Percentiles rank a stretch among this genome's conserved stretches.
Conservation (phyloP, 2,888 invertebrate genomes). For the Trachelus stipa region DNA sequence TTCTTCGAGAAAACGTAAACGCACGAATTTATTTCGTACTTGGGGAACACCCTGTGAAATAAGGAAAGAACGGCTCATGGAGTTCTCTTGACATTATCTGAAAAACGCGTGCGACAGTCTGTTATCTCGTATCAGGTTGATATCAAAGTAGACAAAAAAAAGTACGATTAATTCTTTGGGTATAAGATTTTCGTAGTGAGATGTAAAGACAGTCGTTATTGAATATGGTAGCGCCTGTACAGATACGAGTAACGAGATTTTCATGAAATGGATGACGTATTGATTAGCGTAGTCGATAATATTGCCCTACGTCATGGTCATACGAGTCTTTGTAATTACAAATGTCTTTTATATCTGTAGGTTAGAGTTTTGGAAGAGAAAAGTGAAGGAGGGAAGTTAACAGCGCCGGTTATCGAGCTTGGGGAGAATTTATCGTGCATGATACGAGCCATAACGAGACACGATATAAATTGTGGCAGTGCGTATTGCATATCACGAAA, state of each 20-base stretch:
- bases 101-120: background rate
- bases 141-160: background rate
- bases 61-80: background rate
- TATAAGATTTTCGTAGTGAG: background rate
- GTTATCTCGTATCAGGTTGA: constrained; percentile 5
- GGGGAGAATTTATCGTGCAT: too few relatives aligned
- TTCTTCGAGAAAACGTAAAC: too few relatives aligned
- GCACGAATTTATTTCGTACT: background rate
- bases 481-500: constrained; percentile 5
- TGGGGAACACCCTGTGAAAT: background rate
- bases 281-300: background rate
- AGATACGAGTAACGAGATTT: background rate
- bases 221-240: background rate
- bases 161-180: background rate
- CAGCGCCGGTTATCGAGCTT: too few relatives aligned
- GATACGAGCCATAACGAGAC: too few relatives aligned
- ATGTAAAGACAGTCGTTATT: background rate
- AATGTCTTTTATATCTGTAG: too few relatives aligned
- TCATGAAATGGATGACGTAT: background rate
- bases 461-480: background rate
- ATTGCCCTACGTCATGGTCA: background rate
- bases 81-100: background rate
- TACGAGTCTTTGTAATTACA: too few relatives aligned
- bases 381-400: too few relatives aligned
- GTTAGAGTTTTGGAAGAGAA: background rate